Evolutionary conservation across 2,888 invertebrate genomes (phyloP).

Genomic region (Galeruca laticollis): DNA sequence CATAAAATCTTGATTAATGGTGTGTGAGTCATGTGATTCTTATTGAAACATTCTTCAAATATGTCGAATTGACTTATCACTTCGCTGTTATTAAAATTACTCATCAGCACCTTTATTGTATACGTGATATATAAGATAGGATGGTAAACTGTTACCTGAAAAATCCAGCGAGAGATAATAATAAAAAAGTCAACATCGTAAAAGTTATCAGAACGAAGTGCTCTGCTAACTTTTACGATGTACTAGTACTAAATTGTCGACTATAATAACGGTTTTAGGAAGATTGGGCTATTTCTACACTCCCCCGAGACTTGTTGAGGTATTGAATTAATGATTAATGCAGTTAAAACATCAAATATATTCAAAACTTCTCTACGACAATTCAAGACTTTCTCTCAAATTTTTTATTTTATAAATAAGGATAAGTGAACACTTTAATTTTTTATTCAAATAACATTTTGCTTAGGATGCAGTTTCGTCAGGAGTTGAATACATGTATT

Average conservation of each 20-base stretch:
- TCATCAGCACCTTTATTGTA: too few relatives aligned
- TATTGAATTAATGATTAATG: background rate
- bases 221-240: background rate
- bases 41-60: background rate
- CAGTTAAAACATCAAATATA: background rate
- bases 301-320: background rate
- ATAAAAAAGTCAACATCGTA: background rate
- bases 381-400: too few relatives aligned
- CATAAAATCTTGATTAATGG: background rate
- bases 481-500: too few relatives aligned
- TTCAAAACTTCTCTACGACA: too few relatives aligned
- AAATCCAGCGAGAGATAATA: background rate
- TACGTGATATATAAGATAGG: too few relatives aligned
- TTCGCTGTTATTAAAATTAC: background rate
- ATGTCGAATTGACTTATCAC: background rate
- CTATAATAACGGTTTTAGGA: background rate
- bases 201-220: background rate
- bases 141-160: background rate
- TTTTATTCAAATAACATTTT: too few relatives aligned
- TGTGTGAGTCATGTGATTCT: background rate
- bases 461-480: too few relatives aligned
- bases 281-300: background rate
- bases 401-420: too few relatives aligned
- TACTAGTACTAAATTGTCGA: background rate
- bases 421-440: too few relatives aligned